Evolutionary conservation across 2,797 vertebrate species (phyloP), one percentile per base, ranked within the genome.

Genomic region (Salarias fasciatus): DNA sequence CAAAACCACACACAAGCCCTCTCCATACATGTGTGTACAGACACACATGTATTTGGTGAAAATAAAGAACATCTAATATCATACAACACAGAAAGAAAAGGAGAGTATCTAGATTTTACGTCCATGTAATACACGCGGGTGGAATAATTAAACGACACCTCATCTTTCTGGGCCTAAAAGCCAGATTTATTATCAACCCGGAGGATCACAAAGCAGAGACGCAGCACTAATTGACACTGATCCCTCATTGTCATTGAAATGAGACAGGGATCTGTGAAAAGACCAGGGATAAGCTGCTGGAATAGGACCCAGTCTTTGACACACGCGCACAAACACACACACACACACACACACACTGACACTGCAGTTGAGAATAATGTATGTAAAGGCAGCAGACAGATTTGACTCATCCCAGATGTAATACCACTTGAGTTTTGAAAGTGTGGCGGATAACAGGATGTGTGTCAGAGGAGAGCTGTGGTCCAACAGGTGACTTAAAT

Each of bases 241-340:
- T 81, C 75, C 80, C 36, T 56, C 31, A 65, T 79, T 88, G 72
- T 85, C 72, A 85, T 82, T 88, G 40, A 81, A 88, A 86, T 87
- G 58, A 84, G 45, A 69, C 65, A 12, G 18, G 48, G 46, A 77
- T 86, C 67, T 61, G 45, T 72, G 78, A 79, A 75, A 74, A 69
- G 48, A 54, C 18, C 42, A 1, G 0, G n/a, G 72, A 53, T 84
- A 63, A 83, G 70, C 75, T 75, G 38, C 36, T 42, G 14, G 42
- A 75, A 57, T 51, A 40, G 11, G 53, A 55, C 49, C 51, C 50
- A 36, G 13, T 60, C 61, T 38, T 29, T 31, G 46, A 8, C 14
- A 36, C 14, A 37, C 36, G 37, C 4, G 37, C 15, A 11, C 43
- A 54, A 43, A 38, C 36, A 38, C 36, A 38, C 36, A 38, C 36